Conservation (phyloP, 2,888 invertebrate species). For the Tricholauxania praeusta region DNA sequence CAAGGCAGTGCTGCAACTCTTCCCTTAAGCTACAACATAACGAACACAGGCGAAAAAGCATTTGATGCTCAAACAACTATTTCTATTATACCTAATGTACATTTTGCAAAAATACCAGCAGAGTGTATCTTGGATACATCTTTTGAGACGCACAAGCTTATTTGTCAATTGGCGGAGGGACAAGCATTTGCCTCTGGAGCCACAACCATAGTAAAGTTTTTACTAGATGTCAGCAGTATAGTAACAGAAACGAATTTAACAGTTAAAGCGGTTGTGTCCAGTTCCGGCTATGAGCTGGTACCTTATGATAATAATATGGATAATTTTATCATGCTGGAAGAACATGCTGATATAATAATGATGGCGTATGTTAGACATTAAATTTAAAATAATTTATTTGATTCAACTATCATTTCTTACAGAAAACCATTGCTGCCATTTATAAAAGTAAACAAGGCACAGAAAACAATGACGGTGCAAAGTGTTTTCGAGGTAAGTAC, state of each 20-base stretch:
- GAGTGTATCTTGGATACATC: too few relatives aligned
- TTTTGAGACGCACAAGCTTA: not conserved
- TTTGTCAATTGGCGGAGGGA: constrained; percentile 37
- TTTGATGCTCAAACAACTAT: constrained; percentile 62
- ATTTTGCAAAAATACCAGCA: constrained; percentile 47
- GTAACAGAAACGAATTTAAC: constrained; percentile 1
- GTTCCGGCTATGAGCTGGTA: constrained; percentile 17
- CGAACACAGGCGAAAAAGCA: constrained; percentile 65
- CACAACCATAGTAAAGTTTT: not conserved
- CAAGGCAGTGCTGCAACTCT: constrained; percentile 3
- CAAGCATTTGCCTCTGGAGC: constrained; percentile 37
- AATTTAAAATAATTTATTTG: not conserved
- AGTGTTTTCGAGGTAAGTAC: not conserved
- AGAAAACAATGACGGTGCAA: not conserved
- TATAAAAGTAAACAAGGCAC: not conserved
- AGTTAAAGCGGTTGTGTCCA: constrained; percentile 23
- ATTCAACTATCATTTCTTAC: not conserved
- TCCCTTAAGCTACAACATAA: constrained; percentile 49
- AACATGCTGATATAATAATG: constrained; percentile 3
- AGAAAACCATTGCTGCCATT: not conserved
- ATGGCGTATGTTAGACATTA: constrained; percentile 18
- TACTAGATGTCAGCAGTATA: constrained; percentile 28
- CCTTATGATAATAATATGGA: constrained; percentile 20
- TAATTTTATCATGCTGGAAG: constrained; percentile 13
- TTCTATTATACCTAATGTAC: constrained; percentile 54